Evolutionary conservation across 2,888 invertebrate species (phyloP).

Genomic region (Megalurothrips usitatus): DNA sequence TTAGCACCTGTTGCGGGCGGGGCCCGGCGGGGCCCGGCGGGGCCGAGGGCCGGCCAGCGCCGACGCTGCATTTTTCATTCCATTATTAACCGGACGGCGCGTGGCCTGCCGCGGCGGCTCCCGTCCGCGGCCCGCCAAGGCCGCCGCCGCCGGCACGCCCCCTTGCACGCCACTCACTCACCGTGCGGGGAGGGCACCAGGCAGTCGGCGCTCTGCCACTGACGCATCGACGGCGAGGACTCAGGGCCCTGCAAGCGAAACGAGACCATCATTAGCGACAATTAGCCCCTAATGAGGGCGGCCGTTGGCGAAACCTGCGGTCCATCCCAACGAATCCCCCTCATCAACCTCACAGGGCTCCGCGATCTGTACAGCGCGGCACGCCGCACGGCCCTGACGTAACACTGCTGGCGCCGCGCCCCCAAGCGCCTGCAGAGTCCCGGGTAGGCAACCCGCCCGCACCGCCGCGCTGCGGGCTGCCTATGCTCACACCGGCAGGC

Average conservation of each 20-base stretch:
- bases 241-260: neutral
- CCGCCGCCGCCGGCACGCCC: too few species aligned
- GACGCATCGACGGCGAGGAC: neutral
- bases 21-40: neutral
- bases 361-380: too few species aligned
- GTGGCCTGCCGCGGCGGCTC: too few species aligned
- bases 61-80: too few species aligned
- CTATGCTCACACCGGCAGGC: neutral
- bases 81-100: too few species aligned
- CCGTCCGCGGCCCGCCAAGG: too few species aligned
- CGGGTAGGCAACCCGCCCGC: neutral
- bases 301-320: too few species aligned
- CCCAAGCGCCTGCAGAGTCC: neutral
- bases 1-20: constrained; percentile 7
- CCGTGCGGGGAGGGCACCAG: neutral
- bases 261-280: neutral
- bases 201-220: neutral
- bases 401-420: too few species aligned
- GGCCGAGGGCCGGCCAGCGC: neutral
- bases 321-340: too few species aligned
- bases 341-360: too few species aligned
- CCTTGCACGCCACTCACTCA: neutral
- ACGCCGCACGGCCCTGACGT: too few species aligned
- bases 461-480: neutral
- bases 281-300: too few species aligned